Evolutionary conservation across 2,797 vertebrate genomes (phyloP), one percentile per base, ranked within the genome.

Genomic region (Hippoglossus hippoglossus): DNA sequence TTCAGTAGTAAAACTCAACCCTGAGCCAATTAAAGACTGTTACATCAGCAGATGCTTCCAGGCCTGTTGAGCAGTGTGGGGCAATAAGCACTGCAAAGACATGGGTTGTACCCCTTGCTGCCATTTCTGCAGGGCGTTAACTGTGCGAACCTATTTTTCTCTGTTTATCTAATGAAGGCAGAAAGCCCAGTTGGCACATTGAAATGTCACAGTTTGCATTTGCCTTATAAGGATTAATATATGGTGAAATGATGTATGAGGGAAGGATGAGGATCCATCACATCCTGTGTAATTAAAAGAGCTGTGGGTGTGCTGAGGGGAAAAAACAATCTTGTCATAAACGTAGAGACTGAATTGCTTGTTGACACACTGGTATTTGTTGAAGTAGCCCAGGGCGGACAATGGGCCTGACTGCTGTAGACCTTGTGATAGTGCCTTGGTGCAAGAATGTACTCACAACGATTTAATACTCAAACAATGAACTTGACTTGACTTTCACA

Each of bases 1-100:
- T 51, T 50, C 54, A 60, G 55, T 52, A 39, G 52, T 73, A 61
- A 63, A 83, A 74, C 15, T 56, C 12, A 71, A 70, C 57, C 60
- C 25, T 2, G 21, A 84, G 70, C 79, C 61, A 84, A 87, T 77
- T 86, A 80, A 54, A 67, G 10, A 5, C 25, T 75, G 80, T 68
- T 71, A 63, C 39, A 59, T 81, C 82, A 85, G 80, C 80, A 77
- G 51, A 3, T 19, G 58, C 71, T 81, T 22, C 69, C 58, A 69
- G 75, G 68, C 64, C 62, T 60, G 69, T 53, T 54, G 47, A 69
- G 31, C 63, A 57, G 70, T 52, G 66, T 59, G 65, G 28, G 71
- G 63, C 79, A 66, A 82, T 69, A 62, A 69, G 55, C 55, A 8
- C 63, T n/a, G 49, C 70, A 69, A 49, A 67, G 67, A 55, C 39